Evolutionary conservation across 2,797 vertebrate genomes (phyloP), one percentile per base, ranked within the genome.

Genomic region (Cuniculus paca): DNA sequence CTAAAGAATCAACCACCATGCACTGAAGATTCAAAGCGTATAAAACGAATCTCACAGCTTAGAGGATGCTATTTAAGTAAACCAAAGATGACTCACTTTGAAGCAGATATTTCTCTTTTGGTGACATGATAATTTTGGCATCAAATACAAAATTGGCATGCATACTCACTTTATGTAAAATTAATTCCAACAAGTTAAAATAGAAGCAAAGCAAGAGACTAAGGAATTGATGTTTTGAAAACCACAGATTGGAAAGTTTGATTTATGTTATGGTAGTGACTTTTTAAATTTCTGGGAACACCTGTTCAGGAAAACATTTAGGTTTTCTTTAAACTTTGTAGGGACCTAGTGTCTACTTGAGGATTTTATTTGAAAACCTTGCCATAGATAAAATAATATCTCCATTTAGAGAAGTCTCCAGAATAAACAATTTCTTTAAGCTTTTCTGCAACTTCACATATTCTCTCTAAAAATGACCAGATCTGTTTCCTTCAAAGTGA

Each of bases 401-500:
- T 4, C 13, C 17, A 88, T 85, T 93, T 78, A 84, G 89, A 65
- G 94, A 96, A 92, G 45, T 4, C 19, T 88, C 48, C 78, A 84
- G 39, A 83, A 96, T 45, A 82, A 94, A 85, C 45, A 81, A 68
- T 26, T 36, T 78, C 45, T 70, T 80, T 39, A 88, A 88, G 87
- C n/a, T 90, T 87, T 39, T 82, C 91, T 85, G 16, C 56, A 86
- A 36, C 60, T 52, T 94, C 68, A 78, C 20, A 39, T 80, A 82
- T 72, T 93, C 84, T 93, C 19, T 90, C n/a, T 96, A 61, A 88
- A 95, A 96, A 82, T 85, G 48, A 88, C 16, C 34, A 70, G 52
- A 92, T 52, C 92, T 77, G 90, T 85, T 97, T 96, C 93, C 93
- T 96, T 94, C 91, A 85, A 91, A 56, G 92, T 91, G 72, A 95